Percentiles rank a stretch among this genome's conserved stretches.
Evolutionary conservation across 2,797 vertebrate species (phyloP).

Genomic region (Pangasius djambal): DNA sequence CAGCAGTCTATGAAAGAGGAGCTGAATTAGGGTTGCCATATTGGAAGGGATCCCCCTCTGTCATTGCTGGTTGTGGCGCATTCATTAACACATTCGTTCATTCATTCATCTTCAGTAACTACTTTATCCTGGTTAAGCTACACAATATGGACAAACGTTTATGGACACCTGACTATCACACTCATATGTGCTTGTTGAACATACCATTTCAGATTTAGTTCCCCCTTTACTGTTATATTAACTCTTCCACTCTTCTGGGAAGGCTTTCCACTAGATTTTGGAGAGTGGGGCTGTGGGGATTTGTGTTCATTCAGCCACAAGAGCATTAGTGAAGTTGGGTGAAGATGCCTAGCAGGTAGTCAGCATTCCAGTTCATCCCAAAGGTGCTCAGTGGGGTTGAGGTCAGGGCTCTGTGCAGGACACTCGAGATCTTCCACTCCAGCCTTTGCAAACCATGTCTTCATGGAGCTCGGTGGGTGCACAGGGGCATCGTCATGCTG

Average conservation of each 20-base stretch:
- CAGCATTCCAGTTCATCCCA: not conserved
- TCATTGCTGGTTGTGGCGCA: not conserved
- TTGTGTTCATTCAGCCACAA: not conserved
- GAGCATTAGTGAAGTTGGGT: not conserved
- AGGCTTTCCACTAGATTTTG: not conserved
- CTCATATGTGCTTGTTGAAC: too few species aligned
- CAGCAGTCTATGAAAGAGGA: constrained; percentile 50
- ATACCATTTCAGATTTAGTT: not conserved
- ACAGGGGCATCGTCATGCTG: too few species aligned
- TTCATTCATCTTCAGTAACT: not conserved
- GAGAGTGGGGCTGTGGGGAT: not conserved
- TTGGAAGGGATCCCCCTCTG: not conserved
- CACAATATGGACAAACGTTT: too few species aligned
- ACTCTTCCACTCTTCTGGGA: not conserved
- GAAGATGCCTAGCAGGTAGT: not conserved
- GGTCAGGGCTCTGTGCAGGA: not conserved
- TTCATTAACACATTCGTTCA: not conserved
- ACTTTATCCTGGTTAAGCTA: not conserved
- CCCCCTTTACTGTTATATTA: not conserved
- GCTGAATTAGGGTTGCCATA: constrained; percentile 31
- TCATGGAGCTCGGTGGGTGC: not conserved
- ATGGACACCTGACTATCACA: too few species aligned
- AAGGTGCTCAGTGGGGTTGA: not conserved
- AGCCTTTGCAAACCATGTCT: not conserved
- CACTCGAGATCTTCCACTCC: not conserved